Percentiles rank a stretch among this genome's conserved stretches.
Conservation (phyloP, 2,797 vertebrate genomes). For the Apogon talboti region DNA sequence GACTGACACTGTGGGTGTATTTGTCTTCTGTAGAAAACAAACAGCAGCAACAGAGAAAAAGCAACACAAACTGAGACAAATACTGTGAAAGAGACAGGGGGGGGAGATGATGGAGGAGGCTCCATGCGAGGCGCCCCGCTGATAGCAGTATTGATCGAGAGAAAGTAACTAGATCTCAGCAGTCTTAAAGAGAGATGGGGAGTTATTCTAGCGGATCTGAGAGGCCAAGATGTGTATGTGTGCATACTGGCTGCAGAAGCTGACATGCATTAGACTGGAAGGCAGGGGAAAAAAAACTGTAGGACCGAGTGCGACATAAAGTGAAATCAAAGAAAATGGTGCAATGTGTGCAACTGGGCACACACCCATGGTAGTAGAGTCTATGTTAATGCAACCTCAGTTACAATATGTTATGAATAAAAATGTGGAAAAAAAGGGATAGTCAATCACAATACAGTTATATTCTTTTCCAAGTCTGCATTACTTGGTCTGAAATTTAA, state of each 20-base stretch:
- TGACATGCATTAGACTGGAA: slow-evolving; percentile 21
- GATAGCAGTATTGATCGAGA: slow-evolving; percentile 60
- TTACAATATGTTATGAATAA: too few relatives aligned
- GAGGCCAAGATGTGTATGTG: slow-evolving; percentile 9
- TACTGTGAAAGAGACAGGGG: background rate
- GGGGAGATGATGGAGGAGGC: slow-evolving; percentile 3
- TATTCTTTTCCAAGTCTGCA: too few relatives aligned
- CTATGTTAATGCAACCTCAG: too few relatives aligned
- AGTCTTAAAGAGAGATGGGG: slow-evolving; percentile 44
- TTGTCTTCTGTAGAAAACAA: background rate
- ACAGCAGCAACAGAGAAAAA: background rate
- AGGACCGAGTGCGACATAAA: background rate
- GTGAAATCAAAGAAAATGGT: background rate
- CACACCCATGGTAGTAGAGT: background rate
- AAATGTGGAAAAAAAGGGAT: too few relatives aligned
- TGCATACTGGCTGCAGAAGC: slow-evolving; percentile 19
- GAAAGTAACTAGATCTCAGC: slow-evolving; percentile 56
- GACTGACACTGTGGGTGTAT: slow-evolving; percentile 5
- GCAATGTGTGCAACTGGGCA: background rate
- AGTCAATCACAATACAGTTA: too few relatives aligned
- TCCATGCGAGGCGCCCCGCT: slow-evolving; percentile 32
- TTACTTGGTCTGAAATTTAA: too few relatives aligned
- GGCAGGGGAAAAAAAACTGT: slow-evolving; percentile 11
- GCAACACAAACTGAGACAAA: slow-evolving; percentile 8
- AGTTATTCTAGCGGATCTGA: slow-evolving; percentile 55